phyloP scores from a whole-genome alignment of 2,797 vertebrate species.

The Danio jaintianensis region DNA sequence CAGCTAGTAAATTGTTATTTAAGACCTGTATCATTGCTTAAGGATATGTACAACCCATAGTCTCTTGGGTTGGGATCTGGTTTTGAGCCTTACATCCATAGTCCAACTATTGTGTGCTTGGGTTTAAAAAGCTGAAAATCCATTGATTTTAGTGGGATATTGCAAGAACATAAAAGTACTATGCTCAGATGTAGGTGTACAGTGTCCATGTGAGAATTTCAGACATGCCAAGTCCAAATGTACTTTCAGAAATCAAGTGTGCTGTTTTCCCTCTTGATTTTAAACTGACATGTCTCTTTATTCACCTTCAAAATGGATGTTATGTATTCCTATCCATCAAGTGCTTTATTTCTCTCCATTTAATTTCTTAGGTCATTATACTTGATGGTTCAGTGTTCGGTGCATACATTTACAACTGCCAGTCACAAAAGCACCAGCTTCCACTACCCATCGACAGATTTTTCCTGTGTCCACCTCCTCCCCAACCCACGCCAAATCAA shows the following conservation, averaged over 20 bases:
- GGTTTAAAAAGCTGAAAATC: not conserved
- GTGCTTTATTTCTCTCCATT: not conserved
- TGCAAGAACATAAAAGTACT: not conserved
- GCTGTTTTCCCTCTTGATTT: not conserved
- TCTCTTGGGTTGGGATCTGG: not conserved
- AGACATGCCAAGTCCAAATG: not conserved
- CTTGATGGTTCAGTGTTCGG: not conserved
- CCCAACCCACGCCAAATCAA: slow-evolving; percentile 33
- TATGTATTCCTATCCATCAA: not conserved
- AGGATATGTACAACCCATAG: not conserved
- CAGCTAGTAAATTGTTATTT: not conserved
- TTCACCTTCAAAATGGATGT: not conserved
- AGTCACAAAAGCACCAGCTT: slow-evolving; percentile 26
- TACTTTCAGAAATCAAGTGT: not conserved
- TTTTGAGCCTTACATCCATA: not conserved
- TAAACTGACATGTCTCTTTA: not conserved
- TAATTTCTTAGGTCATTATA: not conserved
- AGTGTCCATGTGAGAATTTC: not conserved
- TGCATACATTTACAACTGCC: slow-evolving; percentile 14
- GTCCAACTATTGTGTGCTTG: not conserved
- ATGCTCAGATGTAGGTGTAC: not conserved
- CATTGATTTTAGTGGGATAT: not conserved
- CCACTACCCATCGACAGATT: slow-evolving; percentile 29
- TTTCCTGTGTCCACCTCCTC: slow-evolving; percentile 36
- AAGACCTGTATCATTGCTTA: not conserved